phyloP scores from a whole-genome alignment of 2,113 vertebrate genomes.

The pig (Sus scrofa) region T2T-Sscrofa CM000825.6:48731001-48731500 shows the following conservation, averaged over 20 bases:
- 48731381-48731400: background rate
- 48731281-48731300: background rate
- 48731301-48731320: background rate
- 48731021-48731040: background rate
- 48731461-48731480: no score
- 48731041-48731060: background rate
- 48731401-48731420: background rate
- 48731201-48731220: background rate
- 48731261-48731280: background rate
- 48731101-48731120: background rate
- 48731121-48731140: background rate
- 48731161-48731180: background rate
- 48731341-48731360: accelerated
- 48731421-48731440: background rate
- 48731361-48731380: accelerated
- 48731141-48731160: background rate
- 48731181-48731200: background rate
- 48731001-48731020: background rate
- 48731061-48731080: background rate
- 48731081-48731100: no score
- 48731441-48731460: accelerated
- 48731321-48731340: background rate
- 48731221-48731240: no score
- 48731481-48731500: background rate
- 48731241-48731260: accelerated